A percentile compares a stretch with the other conserved stretches of the same genome.
These are phyloP conservation scores for Drosophila antonietae DNA, from an alignment of 2,888 invertebrate genomes.

Conservation along the genomic window DNA sequence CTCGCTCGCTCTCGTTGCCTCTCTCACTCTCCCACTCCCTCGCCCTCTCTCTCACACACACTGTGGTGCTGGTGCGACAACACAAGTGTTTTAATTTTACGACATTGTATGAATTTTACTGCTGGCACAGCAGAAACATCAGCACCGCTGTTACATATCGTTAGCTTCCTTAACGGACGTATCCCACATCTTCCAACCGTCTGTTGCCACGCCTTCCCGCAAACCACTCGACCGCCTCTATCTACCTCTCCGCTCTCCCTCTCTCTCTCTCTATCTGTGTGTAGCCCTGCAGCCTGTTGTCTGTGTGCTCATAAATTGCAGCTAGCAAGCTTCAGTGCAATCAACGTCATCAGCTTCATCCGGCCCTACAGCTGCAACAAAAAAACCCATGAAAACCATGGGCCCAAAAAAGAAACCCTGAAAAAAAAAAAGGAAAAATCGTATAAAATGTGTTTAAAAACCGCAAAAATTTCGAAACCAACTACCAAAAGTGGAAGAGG, in stretches of 20 bases:
- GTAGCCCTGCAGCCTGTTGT: slow-evolving; percentile 32
- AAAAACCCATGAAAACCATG: slow-evolving; percentile 36
- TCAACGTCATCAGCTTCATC: slow-evolving; percentile 80
- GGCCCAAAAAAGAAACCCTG: slow-evolving; percentile 17
- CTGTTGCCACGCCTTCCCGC: slow-evolving; percentile 8
- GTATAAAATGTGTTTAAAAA: slow-evolving; percentile 33
- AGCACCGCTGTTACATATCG: slow-evolving; percentile 75
- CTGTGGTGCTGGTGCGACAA: slow-evolving; percentile 55
- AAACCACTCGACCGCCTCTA: neutral
- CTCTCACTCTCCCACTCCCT: slow-evolving; percentile 3
- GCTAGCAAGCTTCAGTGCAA: slow-evolving; percentile 78
- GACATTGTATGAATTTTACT: slow-evolving; percentile 83
- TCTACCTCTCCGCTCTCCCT: neutral
- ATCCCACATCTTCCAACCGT: slow-evolving; percentile 67
- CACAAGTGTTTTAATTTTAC: slow-evolving; percentile 83
- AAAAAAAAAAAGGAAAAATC: neutral
- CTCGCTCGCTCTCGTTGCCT: slow-evolving; percentile 13
- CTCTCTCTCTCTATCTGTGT: neutral
- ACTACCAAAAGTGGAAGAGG: neutral
- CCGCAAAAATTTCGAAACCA: slow-evolving; percentile 17
- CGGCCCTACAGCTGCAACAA: slow-evolving; percentile 56
- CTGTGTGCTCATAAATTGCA: slow-evolving; percentile 76
- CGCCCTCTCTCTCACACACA: slow-evolving; percentile 2
- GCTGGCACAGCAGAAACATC: slow-evolving; percentile 80
- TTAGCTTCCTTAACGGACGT: slow-evolving; percentile 79